Evolutionary conservation across 2,113 vertebrate species (phyloP), one percentile per base, ranked within the genome.

Genomic region (Dolichallabes microphthalmus): DNA sequence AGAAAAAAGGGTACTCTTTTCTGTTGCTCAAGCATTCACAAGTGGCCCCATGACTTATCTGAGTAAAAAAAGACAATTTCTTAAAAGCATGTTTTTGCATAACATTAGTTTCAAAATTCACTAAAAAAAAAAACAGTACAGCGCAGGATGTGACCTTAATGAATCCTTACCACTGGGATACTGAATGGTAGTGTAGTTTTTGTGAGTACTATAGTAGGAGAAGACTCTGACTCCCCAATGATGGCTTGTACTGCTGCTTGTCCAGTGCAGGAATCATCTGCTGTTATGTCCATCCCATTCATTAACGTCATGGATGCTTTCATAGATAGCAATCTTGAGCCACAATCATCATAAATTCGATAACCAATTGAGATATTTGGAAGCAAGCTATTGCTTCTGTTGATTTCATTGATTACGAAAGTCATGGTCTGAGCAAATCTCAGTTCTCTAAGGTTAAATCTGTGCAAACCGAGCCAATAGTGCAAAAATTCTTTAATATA

Each of bases 401-500:
- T 95, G 84, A 95, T 95, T 91, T 95, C 94, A 45, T 94, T 90
- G 50, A 95, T 94, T 45, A 93, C 93, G 87, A 94, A 95, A 32
- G 94, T 93, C 94, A 95, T 94, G 0, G 92, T 92, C 80, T 95
- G 93, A 27, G 93, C 93, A 90, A 93, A 94, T 60, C 93, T 91
- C 77, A 95, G 92, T 86, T 94, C 93, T 88, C 94, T 92, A 55
- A 93, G 91, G 85, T 93, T 94, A 58, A 94, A 85, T 74, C 94
- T 95, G 86, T 35, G 83, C 20, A 87, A 66, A 61, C 1, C 82
- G 20, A 11, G 32, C 52, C 77, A 64, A 53, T 77, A 61, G 50
- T 27, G 9, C 19, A 30, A 75, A 13, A 20, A 35, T 32, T n/a
- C 2, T n/a, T 27, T 27, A 53, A 75, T 27, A 53, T n/a, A 53